These are phyloP conservation scores for Coccyzus lansbergi DNA, from an alignment of 2,797 vertebrate genomes.

Conservation along the genomic window DNA sequence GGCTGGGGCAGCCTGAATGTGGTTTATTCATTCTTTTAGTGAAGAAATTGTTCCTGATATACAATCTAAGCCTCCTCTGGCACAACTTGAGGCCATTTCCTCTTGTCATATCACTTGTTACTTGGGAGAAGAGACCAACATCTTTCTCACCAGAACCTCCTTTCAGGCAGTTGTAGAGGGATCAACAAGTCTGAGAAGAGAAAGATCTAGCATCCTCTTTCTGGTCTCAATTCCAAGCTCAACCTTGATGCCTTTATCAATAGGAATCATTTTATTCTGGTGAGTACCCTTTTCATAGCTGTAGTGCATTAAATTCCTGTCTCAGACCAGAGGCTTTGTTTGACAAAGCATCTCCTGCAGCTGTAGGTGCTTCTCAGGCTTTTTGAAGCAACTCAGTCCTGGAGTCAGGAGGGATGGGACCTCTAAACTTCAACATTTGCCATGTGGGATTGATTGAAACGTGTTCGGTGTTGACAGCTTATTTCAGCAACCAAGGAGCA, in stretches of 20 bases:
- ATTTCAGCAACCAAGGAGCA: not conserved
- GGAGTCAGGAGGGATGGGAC: not conserved
- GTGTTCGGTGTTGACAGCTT: not conserved
- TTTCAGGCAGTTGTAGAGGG: too few relatives aligned
- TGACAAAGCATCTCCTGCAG: not conserved
- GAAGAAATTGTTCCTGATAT: too few relatives aligned
- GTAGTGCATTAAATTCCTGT: not conserved
- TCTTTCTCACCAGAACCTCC: too few relatives aligned
- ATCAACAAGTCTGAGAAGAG: too few relatives aligned
- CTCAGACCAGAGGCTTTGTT: not conserved
- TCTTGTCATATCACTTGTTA: too few relatives aligned
- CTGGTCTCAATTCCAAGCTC: not conserved
- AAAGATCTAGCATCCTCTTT: too few relatives aligned
- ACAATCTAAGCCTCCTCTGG: too few relatives aligned
- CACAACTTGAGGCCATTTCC: too few relatives aligned
- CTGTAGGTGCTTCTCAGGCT: not conserved
- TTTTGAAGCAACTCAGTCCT: not conserved
- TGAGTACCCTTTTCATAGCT: not conserved
- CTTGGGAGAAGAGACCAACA: too few relatives aligned
- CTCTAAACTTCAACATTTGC: rapidly evolving
- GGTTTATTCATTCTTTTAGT: too few relatives aligned
- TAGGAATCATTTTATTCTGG: not conserved
- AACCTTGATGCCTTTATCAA: not conserved
- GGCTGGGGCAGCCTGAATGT: not conserved
- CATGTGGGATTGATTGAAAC: not conserved